Base-by-base conservation (phyloP, 2,113 vertebrate genomes). In the Bubalus kerabau region DNA sequence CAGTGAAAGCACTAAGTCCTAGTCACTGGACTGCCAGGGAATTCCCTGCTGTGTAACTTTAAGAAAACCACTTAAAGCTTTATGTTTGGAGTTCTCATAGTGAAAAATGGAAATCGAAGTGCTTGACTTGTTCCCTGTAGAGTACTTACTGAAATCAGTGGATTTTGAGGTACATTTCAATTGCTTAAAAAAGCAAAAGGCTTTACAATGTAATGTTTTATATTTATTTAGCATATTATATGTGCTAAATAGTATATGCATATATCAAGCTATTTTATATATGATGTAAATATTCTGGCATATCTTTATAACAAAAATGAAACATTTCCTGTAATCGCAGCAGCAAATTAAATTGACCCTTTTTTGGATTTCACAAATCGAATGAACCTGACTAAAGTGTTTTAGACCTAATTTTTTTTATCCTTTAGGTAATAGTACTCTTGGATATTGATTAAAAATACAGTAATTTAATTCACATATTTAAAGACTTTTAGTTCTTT, bases 401-500 rank as follows among this genome's bases (percentile, higher is more conserved):
- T 97, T 97, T 62, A 93, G 40, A 28, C 57, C 16, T 50, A n/a
- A 50, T 62, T 10, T 87, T n/a, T 95, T 96, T 95, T 54, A 48
- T 94, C 64, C 32, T 76, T 89, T 95, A 83, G 21, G 59, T 95
- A 95, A 83, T 90, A 40, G 48, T 96, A 93, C 30, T 76, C 54
- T 90, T 94, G 15, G 26, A 56, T 97, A 97, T 90, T 87, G 86
- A 93, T 76, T 84, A 91, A 95, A 91, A 43, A 81, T 84, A 64
- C 10, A 95, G 36, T 71, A 82, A 56, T 92, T 93, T 96, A 98
- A 94, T 92, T 21, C 46, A 84, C 36, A 62, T 97, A 85, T 96
- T 94, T 95, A 90, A 97, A 91, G 52, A 78, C 40, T 95, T 96
- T 83, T 62, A 96, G 85, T 97, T 91, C 64, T 96, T 89, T 94